phyloP scores from a whole-genome alignment of 2,797 vertebrate species.

The Avahi laniger region DNA sequence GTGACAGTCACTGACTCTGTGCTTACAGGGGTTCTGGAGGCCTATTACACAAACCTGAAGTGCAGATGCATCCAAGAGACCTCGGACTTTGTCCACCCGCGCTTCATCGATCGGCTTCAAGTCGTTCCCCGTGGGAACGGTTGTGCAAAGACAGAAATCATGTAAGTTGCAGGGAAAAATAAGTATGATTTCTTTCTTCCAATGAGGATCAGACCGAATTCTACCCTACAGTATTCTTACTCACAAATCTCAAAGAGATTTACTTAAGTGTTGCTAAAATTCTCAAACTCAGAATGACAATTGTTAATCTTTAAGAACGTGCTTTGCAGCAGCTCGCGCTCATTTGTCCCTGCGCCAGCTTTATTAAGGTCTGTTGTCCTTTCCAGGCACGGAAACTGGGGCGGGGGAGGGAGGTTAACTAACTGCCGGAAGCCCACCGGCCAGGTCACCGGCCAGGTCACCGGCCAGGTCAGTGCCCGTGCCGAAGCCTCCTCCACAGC shows the following conservation, averaged over 20 bases:
- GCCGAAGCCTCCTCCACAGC: background rate
- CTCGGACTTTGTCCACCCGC: rapidly evolving
- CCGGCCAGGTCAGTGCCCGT: no score
- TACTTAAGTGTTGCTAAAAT: background rate
- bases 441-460: background rate
- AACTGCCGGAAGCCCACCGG: background rate
- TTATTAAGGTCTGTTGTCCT: background rate
- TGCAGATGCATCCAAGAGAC: conserved; percentile 70
- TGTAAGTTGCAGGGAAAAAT: conserved; percentile 76
- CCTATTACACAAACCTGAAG: conserved; percentile 70
- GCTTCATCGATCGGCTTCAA: conserved; percentile 63
- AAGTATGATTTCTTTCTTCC: background rate
- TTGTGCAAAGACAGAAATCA: conserved; percentile 78
- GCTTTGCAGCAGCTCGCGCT: background rate
- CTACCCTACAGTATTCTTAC: background rate
- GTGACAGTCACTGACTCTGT: conserved; percentile 8
- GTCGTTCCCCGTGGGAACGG: conserved; percentile 66
- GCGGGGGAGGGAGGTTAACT: background rate
- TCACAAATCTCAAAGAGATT: background rate
- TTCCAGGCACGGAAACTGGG: background rate
- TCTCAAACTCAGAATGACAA: background rate
- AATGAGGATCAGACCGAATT: background rate
- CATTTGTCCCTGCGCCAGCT: background rate
- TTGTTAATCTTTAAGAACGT: background rate
- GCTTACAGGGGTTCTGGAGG: conserved; percentile 83